Conservation (phyloP, 1,140 invertebrate genomes). For the Apis mellifera region DNA sequence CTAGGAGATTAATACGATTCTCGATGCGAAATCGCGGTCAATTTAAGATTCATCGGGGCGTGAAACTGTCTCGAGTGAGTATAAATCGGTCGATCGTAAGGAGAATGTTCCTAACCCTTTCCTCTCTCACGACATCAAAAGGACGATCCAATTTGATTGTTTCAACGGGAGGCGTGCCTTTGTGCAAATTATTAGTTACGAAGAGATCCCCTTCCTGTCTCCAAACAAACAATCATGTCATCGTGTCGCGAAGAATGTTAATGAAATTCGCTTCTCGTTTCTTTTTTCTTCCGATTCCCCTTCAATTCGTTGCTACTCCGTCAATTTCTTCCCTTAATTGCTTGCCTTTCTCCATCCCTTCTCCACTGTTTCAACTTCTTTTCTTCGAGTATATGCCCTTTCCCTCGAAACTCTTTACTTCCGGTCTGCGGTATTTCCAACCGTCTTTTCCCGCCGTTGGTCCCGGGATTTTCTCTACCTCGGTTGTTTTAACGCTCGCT, state of each 20-base stretch:
- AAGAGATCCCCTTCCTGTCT: constrained; percentile 59
- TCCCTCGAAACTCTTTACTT: not conserved
- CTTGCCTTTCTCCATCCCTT: no score
- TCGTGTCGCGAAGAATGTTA: constrained; percentile 51
- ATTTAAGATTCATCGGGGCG: constrained; percentile 45
- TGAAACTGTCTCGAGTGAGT: not conserved
- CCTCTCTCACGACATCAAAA: constrained; percentile 3
- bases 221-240: not conserved
- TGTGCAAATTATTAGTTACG: constrained; percentile 68
- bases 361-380: not conserved
- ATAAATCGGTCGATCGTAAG: constrained; percentile 32
- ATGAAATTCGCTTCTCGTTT: constrained; percentile 15
- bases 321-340: not conserved
- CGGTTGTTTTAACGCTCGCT: no score
- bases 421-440: not conserved
- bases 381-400: no score
- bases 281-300: not conserved
- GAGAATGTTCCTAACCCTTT: not conserved
- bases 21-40: constrained; percentile 23
- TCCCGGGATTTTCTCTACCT: no score
- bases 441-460: no score
- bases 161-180: constrained; percentile 53
- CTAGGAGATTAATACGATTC: constrained; percentile 34
- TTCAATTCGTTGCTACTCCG: not conserved
- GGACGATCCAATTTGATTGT: constrained; percentile 62